A percentile compares a stretch with the other conserved stretches of the same genome.
Conservation (phyloP, 1,140 invertebrate genomes). For the Pseudomyrmex flavicornis region DNA sequence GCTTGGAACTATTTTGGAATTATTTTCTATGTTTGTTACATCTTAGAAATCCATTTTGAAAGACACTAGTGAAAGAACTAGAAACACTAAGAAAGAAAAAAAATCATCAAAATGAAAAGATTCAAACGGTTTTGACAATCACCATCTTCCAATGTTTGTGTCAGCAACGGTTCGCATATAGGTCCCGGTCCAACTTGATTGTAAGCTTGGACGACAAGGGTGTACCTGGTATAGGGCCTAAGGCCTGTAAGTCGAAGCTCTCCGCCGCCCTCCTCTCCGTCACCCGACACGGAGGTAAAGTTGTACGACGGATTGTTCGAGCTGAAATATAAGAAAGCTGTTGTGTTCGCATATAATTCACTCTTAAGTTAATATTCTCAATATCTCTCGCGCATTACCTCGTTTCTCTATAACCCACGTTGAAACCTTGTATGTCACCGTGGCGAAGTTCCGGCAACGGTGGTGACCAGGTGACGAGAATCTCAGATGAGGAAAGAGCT, state of each 20-base stretch:
- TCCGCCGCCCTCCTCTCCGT: slow-evolving; percentile 88
- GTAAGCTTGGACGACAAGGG: slow-evolving; percentile 93
- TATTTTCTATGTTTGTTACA: slow-evolving; percentile 75
- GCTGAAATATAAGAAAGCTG: slow-evolving; percentile 70
- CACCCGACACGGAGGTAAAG: slow-evolving; percentile 89
- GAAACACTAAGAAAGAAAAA: background rate
- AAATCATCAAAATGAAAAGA: background rate
- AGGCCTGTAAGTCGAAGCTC: slow-evolving; percentile 89
- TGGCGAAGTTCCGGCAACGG: slow-evolving; percentile 89
- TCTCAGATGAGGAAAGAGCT: slow-evolving; percentile 90
- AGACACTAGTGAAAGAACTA: no score
- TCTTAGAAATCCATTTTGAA: background rate
- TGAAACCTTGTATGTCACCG: slow-evolving; percentile 90
- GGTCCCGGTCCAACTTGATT: slow-evolving; percentile 94
- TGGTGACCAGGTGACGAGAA: slow-evolving; percentile 92
- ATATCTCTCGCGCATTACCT: slow-evolving; percentile 66
- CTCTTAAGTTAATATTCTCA: background rate
- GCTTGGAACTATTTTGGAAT: slow-evolving; percentile 89
- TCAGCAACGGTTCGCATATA: slow-evolving; percentile 89
- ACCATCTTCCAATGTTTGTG: slow-evolving; percentile 94
- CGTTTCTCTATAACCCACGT: slow-evolving; percentile 84
- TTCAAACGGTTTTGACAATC: slow-evolving; percentile 70
- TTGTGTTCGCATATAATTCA: background rate
- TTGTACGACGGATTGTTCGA: slow-evolving; percentile 86
- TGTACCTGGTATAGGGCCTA: slow-evolving; percentile 92